phyloP scores from a whole-genome alignment of 2,113 vertebrate genomes.

The Egretta garzetta region DNA sequence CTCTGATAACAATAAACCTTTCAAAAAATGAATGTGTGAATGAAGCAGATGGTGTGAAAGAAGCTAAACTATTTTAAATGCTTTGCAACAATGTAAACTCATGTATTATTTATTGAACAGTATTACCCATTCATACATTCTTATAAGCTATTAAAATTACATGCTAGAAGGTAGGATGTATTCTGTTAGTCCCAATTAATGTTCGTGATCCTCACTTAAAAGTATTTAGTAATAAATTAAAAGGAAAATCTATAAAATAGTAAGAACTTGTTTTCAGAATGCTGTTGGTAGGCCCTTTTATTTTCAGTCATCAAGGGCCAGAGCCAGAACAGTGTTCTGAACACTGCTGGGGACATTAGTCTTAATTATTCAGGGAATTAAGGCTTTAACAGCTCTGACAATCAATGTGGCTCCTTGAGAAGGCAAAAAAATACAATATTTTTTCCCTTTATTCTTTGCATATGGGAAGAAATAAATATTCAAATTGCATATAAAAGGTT shows the following conservation, averaged over 20 bases:
- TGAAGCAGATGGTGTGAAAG: slow-evolving; percentile 31
- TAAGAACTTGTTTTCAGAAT: not conserved
- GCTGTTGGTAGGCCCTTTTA: not conserved
- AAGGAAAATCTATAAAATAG: slow-evolving; percentile 7
- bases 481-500: not conserved
- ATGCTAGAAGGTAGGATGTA: not conserved
- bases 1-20: slow-evolving; percentile 36
- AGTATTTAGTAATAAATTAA: not conserved
- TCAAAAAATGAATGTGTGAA: slow-evolving; percentile 26
- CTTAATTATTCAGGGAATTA: not conserved
- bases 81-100: slow-evolving; percentile 24
- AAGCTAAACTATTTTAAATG: slow-evolving; percentile 5
- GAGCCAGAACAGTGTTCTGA: not conserved
- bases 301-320: not conserved
- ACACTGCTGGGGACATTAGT: not conserved
- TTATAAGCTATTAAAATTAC: slow-evolving; percentile 3
- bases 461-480: not conserved
- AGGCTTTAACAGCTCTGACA: not conserved
- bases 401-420: not conserved
- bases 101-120: slow-evolving; percentile 36
- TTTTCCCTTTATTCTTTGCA: not conserved
- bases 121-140: not conserved
- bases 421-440: not conserved
- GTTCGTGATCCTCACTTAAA: not conserved
- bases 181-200: slow-evolving; percentile 20